Evolutionary conservation across 2,797 vertebrate species (phyloP), one percentile per base, ranked within the genome.

Genomic region (Thalassophryne amazonica): DNA sequence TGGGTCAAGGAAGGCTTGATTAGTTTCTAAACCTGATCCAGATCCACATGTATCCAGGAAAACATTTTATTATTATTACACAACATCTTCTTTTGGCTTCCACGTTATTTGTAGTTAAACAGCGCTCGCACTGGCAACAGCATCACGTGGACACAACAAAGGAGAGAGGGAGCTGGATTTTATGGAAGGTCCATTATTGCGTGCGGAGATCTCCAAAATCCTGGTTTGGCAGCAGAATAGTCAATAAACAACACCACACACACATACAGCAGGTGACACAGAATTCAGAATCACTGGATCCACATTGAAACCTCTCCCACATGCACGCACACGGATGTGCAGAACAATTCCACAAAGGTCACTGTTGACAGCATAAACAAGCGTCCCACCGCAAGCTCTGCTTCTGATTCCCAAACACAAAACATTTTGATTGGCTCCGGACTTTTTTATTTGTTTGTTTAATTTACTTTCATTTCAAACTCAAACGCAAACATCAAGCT

Each of bases 381-480:
- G 16, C 23, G 10, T 43, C 58, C 17, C 15, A 69, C 84, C 67
- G 2, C 80, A 80, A 52, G 33, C 59, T 76, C 81, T 83, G 76
- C 68, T 86, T 87, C 71, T 72, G 65, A 84, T 76, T 86, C 68
- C 3, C 17, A 51, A 63, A 73, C 42, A 54, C 68, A 74, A 83
- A 86, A 83, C 76, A 81, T 76, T 81, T 77, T 67, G 70, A 86
- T 88, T 86, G 78, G 60, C 63, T 54, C 55, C 62, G 25, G 38
- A 65, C 75, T 22, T 39, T 43, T 53, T 57, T 82, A 64, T 83
- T 87, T 86, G 76, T 86, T 87, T 86, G 67, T 79, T 83, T 80
- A 69, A 81, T 79, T 78, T 59, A 60, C 68, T 73, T 69, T 76
- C 56, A 69, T 76, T 71, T 69, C 27, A 21, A 74, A 68, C 37